Evolutionary conservation across 2,113 vertebrate species (phyloP).

Genomic region (Isichthys henryi): DNA sequence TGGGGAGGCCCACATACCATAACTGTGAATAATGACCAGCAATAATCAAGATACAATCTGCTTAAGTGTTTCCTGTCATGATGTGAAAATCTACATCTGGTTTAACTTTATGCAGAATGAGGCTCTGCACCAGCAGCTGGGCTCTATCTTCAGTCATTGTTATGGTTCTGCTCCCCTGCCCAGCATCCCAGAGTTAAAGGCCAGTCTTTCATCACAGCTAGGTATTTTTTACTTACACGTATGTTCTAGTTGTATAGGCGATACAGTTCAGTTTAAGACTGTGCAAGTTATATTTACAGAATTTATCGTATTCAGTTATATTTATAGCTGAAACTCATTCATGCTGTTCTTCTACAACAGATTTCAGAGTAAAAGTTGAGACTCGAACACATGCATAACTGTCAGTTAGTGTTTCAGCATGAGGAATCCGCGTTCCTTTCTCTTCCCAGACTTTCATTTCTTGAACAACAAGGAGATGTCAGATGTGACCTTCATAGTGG

Average conservation of each 20-base stretch:
- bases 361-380: neutral
- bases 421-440: neutral
- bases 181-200: conserved; percentile 62
- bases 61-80: neutral
- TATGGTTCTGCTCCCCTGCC: conserved; percentile 69
- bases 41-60: neutral
- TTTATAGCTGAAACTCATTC: neutral
- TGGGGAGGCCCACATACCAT: conserved; percentile 25
- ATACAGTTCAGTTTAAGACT: neutral
- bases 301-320: neutral
- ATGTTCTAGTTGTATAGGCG: neutral
- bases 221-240: conserved; percentile 52
- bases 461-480: conserved; percentile 95
- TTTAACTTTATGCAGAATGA: conserved; percentile 63
- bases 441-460: conserved; percentile 74
- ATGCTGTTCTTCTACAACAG: neutral
- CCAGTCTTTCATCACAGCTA: conserved; percentile 76
- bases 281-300: neutral
- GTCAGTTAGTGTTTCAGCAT: neutral
- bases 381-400: neutral
- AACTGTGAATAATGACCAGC: neutral
- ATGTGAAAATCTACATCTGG: neutral
- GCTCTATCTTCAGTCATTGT: conserved; percentile 72
- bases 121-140: conserved; percentile 70
- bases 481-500: conserved; percentile 82